Percentiles rank a stretch among this genome's conserved stretches.
phyloP scores from a whole-genome alignment of 2,888 invertebrate genomes.

The Drosophila anomalata region DNA sequence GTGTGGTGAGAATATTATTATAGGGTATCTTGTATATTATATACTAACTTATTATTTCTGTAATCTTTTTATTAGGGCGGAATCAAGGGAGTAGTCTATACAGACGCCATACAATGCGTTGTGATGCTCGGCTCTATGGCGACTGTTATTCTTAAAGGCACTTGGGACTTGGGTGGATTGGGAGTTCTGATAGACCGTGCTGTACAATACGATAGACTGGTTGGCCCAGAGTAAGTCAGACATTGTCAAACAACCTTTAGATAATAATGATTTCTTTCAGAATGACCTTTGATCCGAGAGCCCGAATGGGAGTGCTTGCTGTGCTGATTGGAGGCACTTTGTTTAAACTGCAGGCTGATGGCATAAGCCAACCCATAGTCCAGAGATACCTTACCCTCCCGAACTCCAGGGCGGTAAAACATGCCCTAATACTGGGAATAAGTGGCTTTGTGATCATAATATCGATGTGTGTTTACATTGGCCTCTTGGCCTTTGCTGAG shows the following conservation, averaged over 20 bases:
- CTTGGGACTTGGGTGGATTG: constrained; percentile 88
- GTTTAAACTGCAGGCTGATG: constrained; percentile 89
- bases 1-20: too few relatives aligned
- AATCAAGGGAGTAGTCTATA: constrained; percentile 92
- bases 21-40: too few relatives aligned
- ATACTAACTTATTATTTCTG: too few relatives aligned
- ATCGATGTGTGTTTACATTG: constrained; percentile 88
- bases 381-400: constrained; percentile 92
- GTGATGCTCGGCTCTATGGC: constrained; percentile 90
- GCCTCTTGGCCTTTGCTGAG: constrained; percentile 89
- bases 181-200: constrained; percentile 87
- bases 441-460: constrained; percentile 87
- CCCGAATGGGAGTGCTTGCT: constrained; percentile 91
- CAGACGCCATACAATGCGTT: constrained; percentile 90
- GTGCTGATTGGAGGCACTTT: constrained; percentile 89
- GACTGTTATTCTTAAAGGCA: constrained; percentile 89
- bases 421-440: constrained; percentile 88
- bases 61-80: constrained; percentile 86
- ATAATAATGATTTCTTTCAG: constrained; percentile 85
- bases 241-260: neutral
- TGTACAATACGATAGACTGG: constrained; percentile 88
- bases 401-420: constrained; percentile 87
- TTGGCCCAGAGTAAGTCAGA: constrained; percentile 87
- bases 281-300: constrained; percentile 90
- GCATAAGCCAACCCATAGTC: constrained; percentile 92